These are phyloP conservation scores for Danio aesculapii DNA, from an alignment of 2,797 vertebrate genomes.

Conservation along the genomic window DNA sequence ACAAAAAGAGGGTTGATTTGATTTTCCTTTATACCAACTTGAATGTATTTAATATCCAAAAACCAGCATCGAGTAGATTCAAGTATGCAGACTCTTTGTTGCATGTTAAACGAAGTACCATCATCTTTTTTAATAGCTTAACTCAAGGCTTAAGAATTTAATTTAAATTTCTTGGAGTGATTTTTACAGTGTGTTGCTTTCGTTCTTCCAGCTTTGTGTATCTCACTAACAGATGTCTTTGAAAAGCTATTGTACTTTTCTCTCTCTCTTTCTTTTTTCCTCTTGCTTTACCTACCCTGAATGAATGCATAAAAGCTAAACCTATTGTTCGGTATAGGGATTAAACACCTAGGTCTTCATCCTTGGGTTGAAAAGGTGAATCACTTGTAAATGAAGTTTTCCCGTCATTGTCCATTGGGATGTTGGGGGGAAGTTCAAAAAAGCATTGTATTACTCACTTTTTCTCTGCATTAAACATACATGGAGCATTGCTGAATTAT, in stretches of 20 bases:
- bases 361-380: conserved; percentile 46
- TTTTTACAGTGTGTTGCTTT: conserved; percentile 5
- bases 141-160: conserved; percentile 16
- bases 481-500: conserved; percentile 17
- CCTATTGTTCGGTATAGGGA: conserved; percentile 41
- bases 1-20: background rate
- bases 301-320: conserved; percentile 16
- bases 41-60: background rate
- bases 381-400: conserved; percentile 51
- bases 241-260: background rate
- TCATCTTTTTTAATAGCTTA: conserved; percentile 5
- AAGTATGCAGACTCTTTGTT: background rate
- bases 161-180: conserved; percentile 6
- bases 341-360: conserved; percentile 46
- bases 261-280: conserved; percentile 3
- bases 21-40: background rate
- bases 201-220: conserved; percentile 15
- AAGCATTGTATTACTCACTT: background rate
- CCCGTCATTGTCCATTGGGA: conserved; percentile 23
- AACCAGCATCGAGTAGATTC: background rate
- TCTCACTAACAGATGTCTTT: conserved; percentile 1
- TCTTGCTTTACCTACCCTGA: conserved; percentile 22
- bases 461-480: background rate
- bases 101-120: background rate
- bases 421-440: conserved; percentile 10